A percentile compares a stretch with the other conserved stretches of the same genome.
Conservation (phyloP, 2,888 invertebrate species). For the Schizaphis graminum region DNA sequence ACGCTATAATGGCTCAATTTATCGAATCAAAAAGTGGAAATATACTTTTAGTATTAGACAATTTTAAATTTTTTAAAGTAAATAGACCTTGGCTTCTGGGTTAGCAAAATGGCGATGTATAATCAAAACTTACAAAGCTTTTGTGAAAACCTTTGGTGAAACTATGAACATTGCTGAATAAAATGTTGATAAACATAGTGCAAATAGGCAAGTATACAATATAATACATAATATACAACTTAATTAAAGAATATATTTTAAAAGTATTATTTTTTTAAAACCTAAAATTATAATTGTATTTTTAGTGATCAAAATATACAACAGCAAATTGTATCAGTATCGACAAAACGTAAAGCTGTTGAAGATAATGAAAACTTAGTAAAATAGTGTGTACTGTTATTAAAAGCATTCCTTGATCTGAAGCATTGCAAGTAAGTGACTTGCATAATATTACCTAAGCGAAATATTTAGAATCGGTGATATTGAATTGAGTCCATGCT, state of each 20-base stretch:
- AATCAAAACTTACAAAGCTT: too few relatives aligned
- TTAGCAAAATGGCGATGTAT: too few relatives aligned
- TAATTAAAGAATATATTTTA: too few relatives aligned
- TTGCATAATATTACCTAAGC: too few relatives aligned
- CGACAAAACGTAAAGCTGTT: neutral
- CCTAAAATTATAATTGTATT: neutral
- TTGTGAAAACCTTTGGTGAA: neutral
- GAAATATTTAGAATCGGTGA: neutral
- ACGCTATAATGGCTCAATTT: too few relatives aligned
- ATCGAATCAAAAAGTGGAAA: too few relatives aligned
- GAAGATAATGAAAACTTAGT: neutral
- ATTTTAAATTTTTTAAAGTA: too few relatives aligned
- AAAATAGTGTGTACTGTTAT: constrained; percentile 17
- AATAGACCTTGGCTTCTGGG: too few relatives aligned
- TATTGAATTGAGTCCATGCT: too few relatives aligned
- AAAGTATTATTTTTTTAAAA: too few relatives aligned
- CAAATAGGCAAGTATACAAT: neutral
- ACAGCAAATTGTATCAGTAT: neutral
- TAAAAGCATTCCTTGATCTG: neutral
- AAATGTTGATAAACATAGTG: neutral
- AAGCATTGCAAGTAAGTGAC: neutral
- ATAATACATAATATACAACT: neutral
- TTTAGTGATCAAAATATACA: neutral
- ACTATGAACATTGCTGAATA: neutral
- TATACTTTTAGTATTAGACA: too few relatives aligned